These are phyloP conservation scores for Pandemis cinnamomeana DNA, from an alignment of 2,888 invertebrate species.

Conservation along the genomic window DNA sequence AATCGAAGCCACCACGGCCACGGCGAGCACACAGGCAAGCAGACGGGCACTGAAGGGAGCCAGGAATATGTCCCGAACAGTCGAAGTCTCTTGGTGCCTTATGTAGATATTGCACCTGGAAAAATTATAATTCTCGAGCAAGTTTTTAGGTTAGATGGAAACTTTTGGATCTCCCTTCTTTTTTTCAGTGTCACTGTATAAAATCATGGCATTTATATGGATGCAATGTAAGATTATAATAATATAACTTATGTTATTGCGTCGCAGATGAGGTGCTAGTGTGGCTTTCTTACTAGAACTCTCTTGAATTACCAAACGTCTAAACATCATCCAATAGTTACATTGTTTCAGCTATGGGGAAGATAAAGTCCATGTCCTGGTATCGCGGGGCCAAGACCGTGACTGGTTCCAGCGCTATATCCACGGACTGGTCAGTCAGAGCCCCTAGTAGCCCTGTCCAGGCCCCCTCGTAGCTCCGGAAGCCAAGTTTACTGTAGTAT, in stretches of 20 bases:
- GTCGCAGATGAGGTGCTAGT: too few species aligned
- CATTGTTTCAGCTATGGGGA: constrained; percentile 86
- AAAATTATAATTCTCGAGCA: constrained; percentile 19
- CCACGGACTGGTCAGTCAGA: constrained; percentile 82
- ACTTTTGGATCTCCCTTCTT: too few species aligned
- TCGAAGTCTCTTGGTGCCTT: constrained; percentile 85
- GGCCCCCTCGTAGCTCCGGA: constrained; percentile 80
- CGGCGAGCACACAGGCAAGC: constrained; percentile 80
- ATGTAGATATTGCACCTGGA: constrained; percentile 86
- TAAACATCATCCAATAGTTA: constrained; percentile 46
- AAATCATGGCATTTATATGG: too few species aligned
- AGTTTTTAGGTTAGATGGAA: too few species aligned
- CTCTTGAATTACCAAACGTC: too few species aligned
- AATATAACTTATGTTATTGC: too few species aligned
- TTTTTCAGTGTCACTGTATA: too few species aligned
- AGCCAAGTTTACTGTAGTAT: constrained; percentile 73
- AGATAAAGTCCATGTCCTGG: constrained; percentile 85
- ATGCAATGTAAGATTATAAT: too few species aligned
- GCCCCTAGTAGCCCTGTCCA: constrained; percentile 86
- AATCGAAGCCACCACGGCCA: constrained; percentile 77
- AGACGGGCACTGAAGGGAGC: constrained; percentile 85
- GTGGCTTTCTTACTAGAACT: too few species aligned
- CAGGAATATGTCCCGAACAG: constrained; percentile 86
- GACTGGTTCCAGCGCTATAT: constrained; percentile 85
- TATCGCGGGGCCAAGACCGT: constrained; percentile 80